A percentile compares a stretch with the other conserved stretches of the same genome.
phyloP scores from a whole-genome alignment of 2,113 vertebrate genomes.

The Strigops habroptila region DNA sequence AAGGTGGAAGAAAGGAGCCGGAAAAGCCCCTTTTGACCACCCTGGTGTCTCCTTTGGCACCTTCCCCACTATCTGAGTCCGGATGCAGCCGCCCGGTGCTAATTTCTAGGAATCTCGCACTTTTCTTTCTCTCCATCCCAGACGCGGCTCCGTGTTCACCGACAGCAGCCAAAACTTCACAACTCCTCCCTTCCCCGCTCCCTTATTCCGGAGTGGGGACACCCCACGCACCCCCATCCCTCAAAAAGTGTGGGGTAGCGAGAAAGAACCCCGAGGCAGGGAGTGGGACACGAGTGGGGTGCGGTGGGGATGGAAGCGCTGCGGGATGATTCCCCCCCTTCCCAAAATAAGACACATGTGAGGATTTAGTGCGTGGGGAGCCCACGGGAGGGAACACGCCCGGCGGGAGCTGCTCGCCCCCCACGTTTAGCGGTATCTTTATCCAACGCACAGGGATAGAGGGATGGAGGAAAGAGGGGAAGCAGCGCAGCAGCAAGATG shows the following conservation, averaged over 20 bases:
- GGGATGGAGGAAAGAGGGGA: background rate
- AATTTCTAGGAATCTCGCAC: conserved; percentile 35
- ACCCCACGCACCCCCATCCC: too few relatives aligned
- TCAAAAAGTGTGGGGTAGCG: background rate
- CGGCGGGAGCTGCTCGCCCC: background rate
- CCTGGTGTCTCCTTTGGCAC: background rate
- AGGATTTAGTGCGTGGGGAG: background rate
- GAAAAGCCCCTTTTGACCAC: background rate
- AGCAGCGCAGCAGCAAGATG: background rate
- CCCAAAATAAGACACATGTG: background rate
- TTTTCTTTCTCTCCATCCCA: background rate
- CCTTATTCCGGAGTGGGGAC: background rate
- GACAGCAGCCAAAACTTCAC: background rate
- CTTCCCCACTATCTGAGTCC: background rate
- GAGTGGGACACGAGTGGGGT: background rate
- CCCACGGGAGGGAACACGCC: background rate
- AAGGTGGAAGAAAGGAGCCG: background rate
- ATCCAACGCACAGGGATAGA: background rate
- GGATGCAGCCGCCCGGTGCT: background rate
- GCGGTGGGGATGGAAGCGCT: background rate
- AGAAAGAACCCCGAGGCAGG: background rate
- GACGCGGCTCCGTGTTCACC: background rate
- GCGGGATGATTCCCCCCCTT: background rate
- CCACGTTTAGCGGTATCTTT: background rate
- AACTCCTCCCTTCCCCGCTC: background rate